Conservation (phyloP, 2,113 vertebrate genomes). For the Oreocharis arfaki region DNA sequence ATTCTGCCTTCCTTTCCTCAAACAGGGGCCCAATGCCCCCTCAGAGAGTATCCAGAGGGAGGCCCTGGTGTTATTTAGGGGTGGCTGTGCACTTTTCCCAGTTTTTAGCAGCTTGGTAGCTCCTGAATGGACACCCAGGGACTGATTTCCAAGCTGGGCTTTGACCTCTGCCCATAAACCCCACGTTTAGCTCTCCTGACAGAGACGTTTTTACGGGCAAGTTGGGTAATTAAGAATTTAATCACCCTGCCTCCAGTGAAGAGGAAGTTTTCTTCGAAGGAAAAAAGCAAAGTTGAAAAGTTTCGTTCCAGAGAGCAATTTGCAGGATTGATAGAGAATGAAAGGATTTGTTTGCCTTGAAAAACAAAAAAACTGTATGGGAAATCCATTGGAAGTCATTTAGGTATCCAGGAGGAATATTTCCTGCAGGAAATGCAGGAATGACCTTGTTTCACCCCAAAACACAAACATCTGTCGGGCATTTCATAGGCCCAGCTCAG, state of each 20-base stretch:
- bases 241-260: not conserved
- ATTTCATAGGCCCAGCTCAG: not conserved
- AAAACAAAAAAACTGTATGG: not conserved
- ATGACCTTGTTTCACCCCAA: not conserved
- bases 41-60: not conserved
- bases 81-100: not conserved
- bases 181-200: not conserved
- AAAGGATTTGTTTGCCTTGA: not conserved
- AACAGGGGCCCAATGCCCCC: not conserved
- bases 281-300: not conserved
- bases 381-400: accelerated
- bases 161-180: not conserved
- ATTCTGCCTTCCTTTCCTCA: not conserved
- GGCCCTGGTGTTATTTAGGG: not conserved
- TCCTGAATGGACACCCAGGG: not conserved
- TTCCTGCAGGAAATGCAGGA: not conserved
- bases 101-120: not conserved
- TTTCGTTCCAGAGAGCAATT: not conserved
- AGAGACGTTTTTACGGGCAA: not conserved
- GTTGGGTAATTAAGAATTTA: not conserved
- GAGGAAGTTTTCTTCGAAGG: not conserved
- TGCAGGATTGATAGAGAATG: not conserved
- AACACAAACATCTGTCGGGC: accelerated
- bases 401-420: not conserved
- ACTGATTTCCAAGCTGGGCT: not conserved